Evolutionary conservation across 2,888 invertebrate genomes (phyloP), one percentile per base, ranked within the genome.

Genomic region (Orthonychiurus folsomi): DNA sequence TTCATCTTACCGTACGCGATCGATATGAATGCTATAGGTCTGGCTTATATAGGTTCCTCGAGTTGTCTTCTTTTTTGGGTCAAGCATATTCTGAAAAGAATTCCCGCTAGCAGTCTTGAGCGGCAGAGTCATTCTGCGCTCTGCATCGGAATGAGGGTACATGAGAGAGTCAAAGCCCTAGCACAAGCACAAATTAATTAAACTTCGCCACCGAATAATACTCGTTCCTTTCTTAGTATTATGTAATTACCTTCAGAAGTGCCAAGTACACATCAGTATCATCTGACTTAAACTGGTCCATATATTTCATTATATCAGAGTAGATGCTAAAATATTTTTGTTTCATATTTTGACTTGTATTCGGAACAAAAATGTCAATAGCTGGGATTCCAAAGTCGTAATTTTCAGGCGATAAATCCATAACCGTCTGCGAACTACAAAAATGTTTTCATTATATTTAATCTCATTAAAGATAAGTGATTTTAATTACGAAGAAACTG

Each of bases 211-310:
- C 12, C 12, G n/a, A n/a, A n/a, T n/a, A n/a, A n/a, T n/a, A n/a
- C n/a, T n/a, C n/a, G n/a, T n/a, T n/a, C n/a, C n/a, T n/a, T n/a
- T n/a, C n/a, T n/a, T n/a, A n/a, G n/a, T n/a, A n/a, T n/a, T n/a
- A n/a, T 37, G n/a, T 57, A 18, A n/a, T 62, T 54, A 72, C 72
- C 66, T 65, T 67, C 62, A 73, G 66, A 1, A 73, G 56, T 12
- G 70, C 67, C 1, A 82, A 81, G 53, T 90, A 81, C 66, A 87
- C 85, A 73, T 86, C 85, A 0, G 88, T 90, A 74, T 93, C 89
- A 73, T 92, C 91, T 69, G 88, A 86, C 66, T 73, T 73, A 56
- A 66, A 70, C 21, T 66, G 66, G 58, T 73, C 70, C 37, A 73
- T 59, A 37, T 73, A 73, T 1, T 58, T 62, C 23, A 64, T 63